Percentiles rank a stretch among this genome's conserved stretches.
phyloP scores from a whole-genome alignment of 2,113 vertebrate genomes.

The Delphinapterus leucas region DNA sequence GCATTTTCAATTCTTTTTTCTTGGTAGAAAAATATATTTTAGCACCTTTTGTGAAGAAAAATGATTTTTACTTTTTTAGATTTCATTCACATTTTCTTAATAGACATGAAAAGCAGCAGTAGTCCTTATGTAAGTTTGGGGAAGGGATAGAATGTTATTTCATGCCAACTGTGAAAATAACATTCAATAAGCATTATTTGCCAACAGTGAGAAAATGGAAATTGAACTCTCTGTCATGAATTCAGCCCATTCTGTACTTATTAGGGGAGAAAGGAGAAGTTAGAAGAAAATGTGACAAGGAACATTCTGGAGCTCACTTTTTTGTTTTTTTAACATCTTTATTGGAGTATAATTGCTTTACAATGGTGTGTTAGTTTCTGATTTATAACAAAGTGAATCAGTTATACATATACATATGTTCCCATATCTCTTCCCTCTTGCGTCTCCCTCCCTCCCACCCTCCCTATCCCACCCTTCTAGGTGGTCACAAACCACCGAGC shows the following conservation, averaged over 20 bases:
- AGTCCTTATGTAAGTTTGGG: background rate
- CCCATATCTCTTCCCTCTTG: too few species aligned
- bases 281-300: background rate
- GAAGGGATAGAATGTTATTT: constrained; percentile 1
- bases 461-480: too few species aligned
- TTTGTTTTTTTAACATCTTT: too few species aligned
- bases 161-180: background rate
- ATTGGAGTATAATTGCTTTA: too few species aligned
- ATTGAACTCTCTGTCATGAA: background rate
- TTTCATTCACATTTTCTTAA: background rate
- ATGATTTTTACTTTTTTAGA: background rate
- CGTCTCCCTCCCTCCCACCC: too few species aligned
- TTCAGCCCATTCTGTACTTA: background rate
- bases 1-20: background rate
- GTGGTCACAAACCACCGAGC: too few species aligned
- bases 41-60: background rate
- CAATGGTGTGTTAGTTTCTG: too few species aligned
- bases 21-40: background rate
- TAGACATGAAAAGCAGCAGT: background rate
- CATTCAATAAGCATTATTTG: background rate
- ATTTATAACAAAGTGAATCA: too few species aligned
- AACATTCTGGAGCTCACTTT: background rate
- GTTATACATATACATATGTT: too few species aligned
- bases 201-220: background rate
- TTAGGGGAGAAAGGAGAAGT: background rate